Evolutionary conservation across 2,888 invertebrate genomes (phyloP).

Genomic region (Amphiduros pacificus): DNA sequence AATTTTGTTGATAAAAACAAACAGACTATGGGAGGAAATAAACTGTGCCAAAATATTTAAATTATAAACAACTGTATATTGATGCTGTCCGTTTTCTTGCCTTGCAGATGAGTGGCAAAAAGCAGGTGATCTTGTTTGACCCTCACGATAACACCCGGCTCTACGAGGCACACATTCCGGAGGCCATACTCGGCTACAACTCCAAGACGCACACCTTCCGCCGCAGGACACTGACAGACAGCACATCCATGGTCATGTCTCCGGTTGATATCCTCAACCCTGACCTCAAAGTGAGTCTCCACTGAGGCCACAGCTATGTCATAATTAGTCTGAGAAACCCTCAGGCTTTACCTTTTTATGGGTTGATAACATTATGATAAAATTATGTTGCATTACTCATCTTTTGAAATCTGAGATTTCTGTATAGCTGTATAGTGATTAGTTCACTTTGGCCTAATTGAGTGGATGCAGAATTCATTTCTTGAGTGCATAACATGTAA

Average conservation of each 20-base stretch:
- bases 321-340: not conserved
- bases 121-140: constrained; percentile 51
- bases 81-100: too few species aligned
- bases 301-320: not conserved
- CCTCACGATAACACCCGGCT: constrained; percentile 47
- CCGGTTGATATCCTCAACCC: constrained; percentile 47
- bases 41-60: too few species aligned
- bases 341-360: too few species aligned
- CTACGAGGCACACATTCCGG: constrained; percentile 56
- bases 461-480: too few species aligned
- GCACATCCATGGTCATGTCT: constrained; percentile 57
- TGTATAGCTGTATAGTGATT: too few species aligned
- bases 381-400: not conserved
- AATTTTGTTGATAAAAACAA: too few species aligned
- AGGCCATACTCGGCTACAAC: constrained; percentile 45
- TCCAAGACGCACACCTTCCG: constrained; percentile 34
- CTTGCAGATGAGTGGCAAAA: constrained; percentile 51
- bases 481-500: too few species aligned
- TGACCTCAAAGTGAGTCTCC: constrained; percentile 40
- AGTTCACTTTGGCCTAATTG: too few species aligned
- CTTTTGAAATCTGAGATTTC: not conserved
- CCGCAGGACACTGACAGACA: constrained; percentile 43
- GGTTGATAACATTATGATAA: too few species aligned
- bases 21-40: too few species aligned
- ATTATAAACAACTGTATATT: too few species aligned